Evolutionary conservation across 92 coral and sea anemone species (phyloP).

Genomic region (Epizoanthus scotinus): DNA sequence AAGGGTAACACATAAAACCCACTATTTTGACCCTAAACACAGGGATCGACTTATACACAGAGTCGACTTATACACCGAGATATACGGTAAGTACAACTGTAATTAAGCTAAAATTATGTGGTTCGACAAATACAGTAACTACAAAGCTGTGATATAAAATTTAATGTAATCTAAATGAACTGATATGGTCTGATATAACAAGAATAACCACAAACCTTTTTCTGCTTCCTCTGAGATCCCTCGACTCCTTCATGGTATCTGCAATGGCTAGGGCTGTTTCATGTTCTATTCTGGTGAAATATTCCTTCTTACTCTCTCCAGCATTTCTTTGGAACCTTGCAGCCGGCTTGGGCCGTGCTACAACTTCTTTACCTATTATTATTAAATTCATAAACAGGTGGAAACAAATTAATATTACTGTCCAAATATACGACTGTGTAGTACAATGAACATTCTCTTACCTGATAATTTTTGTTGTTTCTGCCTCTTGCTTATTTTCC

Average conservation of each 20-base stretch:
- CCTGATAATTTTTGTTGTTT: constrained; percentile 15
- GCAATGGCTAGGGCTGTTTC: constrained; percentile 80
- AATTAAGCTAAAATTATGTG: no score
- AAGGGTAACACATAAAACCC: no score
- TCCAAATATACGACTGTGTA: background rate
- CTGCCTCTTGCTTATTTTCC: background rate
- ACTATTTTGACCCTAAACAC: no score
- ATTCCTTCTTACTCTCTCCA: constrained; percentile 75
- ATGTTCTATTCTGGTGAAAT: constrained; percentile 72
- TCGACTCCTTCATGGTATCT: constrained; percentile 56
- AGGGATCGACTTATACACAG: no score
- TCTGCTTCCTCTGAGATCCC: constrained; percentile 75
- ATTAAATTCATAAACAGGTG: background rate
- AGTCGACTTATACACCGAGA: no score
- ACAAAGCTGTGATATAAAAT: background rate
- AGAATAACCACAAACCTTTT: constrained; percentile 54
- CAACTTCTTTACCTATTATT: constrained; percentile 22
- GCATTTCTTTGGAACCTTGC: constrained; percentile 59
- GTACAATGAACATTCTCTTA: background rate
- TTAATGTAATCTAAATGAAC: background rate
- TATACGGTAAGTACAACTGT: no score
- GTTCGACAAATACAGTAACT: background rate
- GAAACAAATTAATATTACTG: background rate
- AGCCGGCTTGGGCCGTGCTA: background rate
- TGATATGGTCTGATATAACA: background rate